Conservation (phyloP, 92 coral and sea anemone genomes). For the Galaxea fascicularis region DNA sequence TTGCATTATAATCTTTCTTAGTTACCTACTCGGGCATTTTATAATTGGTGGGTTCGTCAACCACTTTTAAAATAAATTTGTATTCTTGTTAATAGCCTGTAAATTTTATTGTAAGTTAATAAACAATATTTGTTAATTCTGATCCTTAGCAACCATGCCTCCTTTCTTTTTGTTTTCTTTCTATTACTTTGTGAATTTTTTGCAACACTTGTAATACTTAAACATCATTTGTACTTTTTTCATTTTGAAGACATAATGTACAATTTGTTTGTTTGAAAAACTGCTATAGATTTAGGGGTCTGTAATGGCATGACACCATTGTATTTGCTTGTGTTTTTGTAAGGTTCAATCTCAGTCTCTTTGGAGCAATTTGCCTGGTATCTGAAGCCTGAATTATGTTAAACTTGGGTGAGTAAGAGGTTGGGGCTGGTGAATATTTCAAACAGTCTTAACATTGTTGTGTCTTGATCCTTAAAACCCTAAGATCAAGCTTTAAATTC, state of each 20-base stretch:
- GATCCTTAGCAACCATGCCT: neutral
- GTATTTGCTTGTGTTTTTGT: neutral
- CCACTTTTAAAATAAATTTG: neutral
- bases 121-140: neutral
- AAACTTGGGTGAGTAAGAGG: too few relatives aligned
- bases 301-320: neutral
- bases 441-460: too few relatives aligned
- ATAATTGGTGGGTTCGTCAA: neutral
- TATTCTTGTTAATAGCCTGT: conserved; percentile 30
- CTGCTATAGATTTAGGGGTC: neutral
- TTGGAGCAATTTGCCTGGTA: neutral
- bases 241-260: neutral
- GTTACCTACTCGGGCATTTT: neutral
- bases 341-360: neutral
- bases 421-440: too few relatives aligned
- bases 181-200: neutral
- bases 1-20: conserved; percentile 6
- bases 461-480: too few relatives aligned
- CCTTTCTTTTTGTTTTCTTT: neutral
- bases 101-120: neutral
- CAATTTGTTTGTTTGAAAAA: too few relatives aligned
- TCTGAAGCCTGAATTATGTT: too few relatives aligned
- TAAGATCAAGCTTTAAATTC: too few relatives aligned
- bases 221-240: neutral
- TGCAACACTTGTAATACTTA: too few relatives aligned